Conservation (phyloP, 2,888 invertebrate genomes). For the Bombyx huttoni region DNA sequence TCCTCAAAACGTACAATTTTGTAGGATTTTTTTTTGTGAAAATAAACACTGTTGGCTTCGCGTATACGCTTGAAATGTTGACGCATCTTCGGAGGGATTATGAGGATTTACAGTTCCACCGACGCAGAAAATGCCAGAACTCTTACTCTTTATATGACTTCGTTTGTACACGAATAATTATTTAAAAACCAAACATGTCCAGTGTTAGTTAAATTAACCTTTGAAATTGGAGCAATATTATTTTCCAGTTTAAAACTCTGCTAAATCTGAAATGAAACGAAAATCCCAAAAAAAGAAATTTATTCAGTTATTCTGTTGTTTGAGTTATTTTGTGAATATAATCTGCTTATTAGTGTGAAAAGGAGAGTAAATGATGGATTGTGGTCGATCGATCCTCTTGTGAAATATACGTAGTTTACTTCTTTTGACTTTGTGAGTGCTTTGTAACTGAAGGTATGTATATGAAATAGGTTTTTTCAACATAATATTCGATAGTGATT, state of each 20-base stretch:
- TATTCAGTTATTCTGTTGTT: background rate
- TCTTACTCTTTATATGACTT: background rate
- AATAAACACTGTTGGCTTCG: slow-evolving; percentile 19
- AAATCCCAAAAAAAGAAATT: background rate
- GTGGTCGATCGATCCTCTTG: background rate
- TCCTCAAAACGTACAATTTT: slow-evolving; percentile 14
- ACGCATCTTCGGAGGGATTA: slow-evolving; percentile 25
- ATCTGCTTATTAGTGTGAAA: background rate
- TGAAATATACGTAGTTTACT: background rate
- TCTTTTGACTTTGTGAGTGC: background rate
- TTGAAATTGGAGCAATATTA: too few species aligned
- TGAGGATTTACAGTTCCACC: slow-evolving; percentile 26
- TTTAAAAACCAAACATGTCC: too few species aligned
- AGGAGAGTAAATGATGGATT: background rate
- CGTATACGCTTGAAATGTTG: slow-evolving; percentile 29
- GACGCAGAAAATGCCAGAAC: slow-evolving; percentile 16
- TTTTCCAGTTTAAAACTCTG: too few species aligned
- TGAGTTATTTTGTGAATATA: background rate
- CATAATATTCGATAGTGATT: too few species aligned
- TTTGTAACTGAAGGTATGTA: background rate
- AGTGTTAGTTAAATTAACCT: too few species aligned
- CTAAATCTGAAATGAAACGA: background rate
- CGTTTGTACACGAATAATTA: too few species aligned
- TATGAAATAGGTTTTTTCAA: background rate
- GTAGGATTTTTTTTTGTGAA: slow-evolving; percentile 16